Evolutionary conservation across 2,888 invertebrate genomes (phyloP).

Genomic region (Rotaria socialis): DNA sequence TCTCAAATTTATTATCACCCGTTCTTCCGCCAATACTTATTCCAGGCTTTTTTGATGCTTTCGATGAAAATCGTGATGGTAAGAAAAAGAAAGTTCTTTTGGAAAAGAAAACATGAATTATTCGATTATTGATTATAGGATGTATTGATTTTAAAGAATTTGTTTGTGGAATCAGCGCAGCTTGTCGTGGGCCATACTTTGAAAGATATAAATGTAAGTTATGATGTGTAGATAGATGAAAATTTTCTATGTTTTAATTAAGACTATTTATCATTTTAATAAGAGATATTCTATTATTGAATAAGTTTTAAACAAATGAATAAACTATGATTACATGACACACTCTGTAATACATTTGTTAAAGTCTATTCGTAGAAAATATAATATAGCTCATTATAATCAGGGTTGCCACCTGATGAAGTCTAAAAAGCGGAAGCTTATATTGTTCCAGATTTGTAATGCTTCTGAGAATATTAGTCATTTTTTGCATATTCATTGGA

Average conservation of each 20-base stretch:
- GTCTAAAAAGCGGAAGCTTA: too few species aligned
- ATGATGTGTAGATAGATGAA: background rate
- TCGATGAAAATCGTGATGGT: constrained; percentile 84
- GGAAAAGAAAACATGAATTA: background rate
- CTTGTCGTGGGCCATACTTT: constrained; percentile 79
- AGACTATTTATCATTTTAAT: too few species aligned
- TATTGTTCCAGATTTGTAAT: too few species aligned
- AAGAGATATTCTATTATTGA: too few species aligned
- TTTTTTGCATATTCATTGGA: too few species aligned
- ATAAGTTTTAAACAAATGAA: too few species aligned
- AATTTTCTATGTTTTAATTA: too few species aligned
- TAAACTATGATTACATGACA: constrained; percentile 41
- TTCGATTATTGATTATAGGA: background rate
- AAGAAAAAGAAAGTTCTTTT: constrained; percentile 53
- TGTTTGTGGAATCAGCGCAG: constrained; percentile 87
- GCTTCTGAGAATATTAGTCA: too few species aligned
- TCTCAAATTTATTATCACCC: constrained; percentile 15
- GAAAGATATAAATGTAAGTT: constrained; percentile 79
- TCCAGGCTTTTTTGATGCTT: constrained; percentile 66
- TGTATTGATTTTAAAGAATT: constrained; percentile 87
- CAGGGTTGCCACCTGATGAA: too few species aligned
- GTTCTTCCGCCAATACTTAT: constrained; percentile 3
- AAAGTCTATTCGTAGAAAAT: too few species aligned
- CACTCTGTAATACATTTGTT: too few species aligned
- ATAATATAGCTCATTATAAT: too few species aligned